Percentiles rank a stretch among this genome's conserved stretches.
Conservation (phyloP, 2,888 invertebrate species). For the Carabus problematicus region DNA sequence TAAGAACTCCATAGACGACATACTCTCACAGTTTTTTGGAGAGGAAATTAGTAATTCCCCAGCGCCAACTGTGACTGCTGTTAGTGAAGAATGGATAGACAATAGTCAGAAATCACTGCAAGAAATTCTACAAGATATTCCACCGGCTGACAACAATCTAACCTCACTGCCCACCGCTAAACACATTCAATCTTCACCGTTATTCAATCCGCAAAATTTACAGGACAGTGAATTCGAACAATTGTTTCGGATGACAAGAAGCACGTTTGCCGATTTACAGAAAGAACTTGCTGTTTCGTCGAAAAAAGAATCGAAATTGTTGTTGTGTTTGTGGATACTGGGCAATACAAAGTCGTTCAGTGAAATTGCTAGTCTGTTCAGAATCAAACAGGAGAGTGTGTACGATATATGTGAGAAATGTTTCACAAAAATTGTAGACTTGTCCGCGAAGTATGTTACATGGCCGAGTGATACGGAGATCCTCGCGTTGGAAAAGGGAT, state of each 20-base stretch:
- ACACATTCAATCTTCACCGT: constrained; percentile 8
- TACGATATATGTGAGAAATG: constrained; percentile 44
- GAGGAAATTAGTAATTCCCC: constrained; percentile 26
- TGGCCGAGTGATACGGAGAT: constrained; percentile 47
- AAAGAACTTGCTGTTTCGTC: constrained; percentile 46
- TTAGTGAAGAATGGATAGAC: constrained; percentile 31
- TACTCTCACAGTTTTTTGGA: constrained; percentile 31
- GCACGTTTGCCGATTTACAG: constrained; percentile 45
- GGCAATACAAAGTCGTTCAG: constrained; percentile 46
- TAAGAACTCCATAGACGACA: constrained; percentile 31
- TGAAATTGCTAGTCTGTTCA: constrained; percentile 45
- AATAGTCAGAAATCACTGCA: constrained; percentile 27
- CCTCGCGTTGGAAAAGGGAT: constrained; percentile 43
- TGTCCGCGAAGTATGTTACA: constrained; percentile 45
- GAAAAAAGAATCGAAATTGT: constrained; percentile 43
- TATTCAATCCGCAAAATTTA: constrained; percentile 38
- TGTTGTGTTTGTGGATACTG: constrained; percentile 47
- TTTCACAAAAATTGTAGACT: constrained; percentile 44
- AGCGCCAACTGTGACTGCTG: constrained; percentile 23
- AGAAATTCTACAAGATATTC: constrained; percentile 22
- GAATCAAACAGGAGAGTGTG: constrained; percentile 40
- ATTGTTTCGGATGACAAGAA: constrained; percentile 47
- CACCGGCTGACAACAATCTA: constrained; percentile 11
- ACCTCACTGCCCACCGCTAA: constrained; percentile 1
- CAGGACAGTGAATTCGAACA: constrained; percentile 46